These are phyloP conservation scores for Anoncus sp. DNA, from an alignment of 2,888 invertebrate genomes.

Conservation along the genomic window DNA sequence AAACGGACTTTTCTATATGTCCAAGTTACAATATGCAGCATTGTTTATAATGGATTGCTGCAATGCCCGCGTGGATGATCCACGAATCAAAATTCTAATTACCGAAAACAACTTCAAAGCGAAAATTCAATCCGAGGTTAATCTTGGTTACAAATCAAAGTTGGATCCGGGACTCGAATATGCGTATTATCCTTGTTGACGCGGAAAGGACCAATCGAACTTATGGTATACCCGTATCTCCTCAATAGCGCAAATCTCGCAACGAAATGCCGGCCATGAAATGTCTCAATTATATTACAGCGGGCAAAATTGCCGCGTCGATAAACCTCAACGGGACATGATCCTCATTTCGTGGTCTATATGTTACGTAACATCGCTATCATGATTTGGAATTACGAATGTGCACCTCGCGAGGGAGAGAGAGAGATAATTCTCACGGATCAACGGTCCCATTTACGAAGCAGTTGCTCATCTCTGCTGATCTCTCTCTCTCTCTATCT, in stretches of 20 bases:
- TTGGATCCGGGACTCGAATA: too few relatives aligned
- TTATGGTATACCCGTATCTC: constrained; percentile 65
- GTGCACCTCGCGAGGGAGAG: constrained; percentile 51
- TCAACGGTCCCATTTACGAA: constrained; percentile 50
- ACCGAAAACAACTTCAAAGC: too few relatives aligned
- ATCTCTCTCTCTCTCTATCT: background rate
- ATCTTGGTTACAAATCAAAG: too few relatives aligned
- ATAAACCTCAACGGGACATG: constrained; percentile 55
- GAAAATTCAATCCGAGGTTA: too few relatives aligned
- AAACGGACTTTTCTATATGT: too few relatives aligned
- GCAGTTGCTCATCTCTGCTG: constrained; percentile 26
- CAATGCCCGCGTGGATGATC: too few relatives aligned
- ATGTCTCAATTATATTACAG: constrained; percentile 49
- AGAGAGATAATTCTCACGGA: constrained; percentile 61
- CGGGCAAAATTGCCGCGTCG: constrained; percentile 65
- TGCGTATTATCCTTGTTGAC: too few relatives aligned
- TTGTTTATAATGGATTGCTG: too few relatives aligned
- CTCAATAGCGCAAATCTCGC: constrained; percentile 64
- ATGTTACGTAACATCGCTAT: constrained; percentile 15
- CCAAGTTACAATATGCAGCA: too few relatives aligned
- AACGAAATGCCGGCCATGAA: too few relatives aligned
- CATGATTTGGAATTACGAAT: constrained; percentile 60
- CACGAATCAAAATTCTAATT: too few relatives aligned
- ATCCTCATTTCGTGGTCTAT: constrained; percentile 26
- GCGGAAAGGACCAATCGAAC: too few relatives aligned